Percentiles rank a stretch among this genome's conserved stretches.
Evolutionary conservation across 1,140 invertebrate genomes (phyloP).

Genomic region (Helicoverpa armigera): DNA sequence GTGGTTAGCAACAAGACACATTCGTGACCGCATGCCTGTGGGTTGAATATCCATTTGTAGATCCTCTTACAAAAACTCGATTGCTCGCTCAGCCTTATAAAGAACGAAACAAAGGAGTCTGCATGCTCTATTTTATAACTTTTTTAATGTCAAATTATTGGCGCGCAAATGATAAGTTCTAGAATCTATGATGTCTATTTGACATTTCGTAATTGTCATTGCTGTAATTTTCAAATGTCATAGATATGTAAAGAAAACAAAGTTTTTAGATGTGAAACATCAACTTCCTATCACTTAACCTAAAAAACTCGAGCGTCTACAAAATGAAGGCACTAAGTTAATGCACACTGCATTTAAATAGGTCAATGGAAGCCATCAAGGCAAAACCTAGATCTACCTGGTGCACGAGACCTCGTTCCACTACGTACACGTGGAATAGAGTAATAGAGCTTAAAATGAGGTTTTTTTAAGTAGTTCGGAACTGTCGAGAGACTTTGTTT

Average conservation of each 20-base stretch:
- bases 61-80: conserved; percentile 15
- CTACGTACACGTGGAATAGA: conserved; percentile 14
- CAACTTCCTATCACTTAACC: conserved; percentile 13
- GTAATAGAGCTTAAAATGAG: conserved; percentile 19
- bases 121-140: not conserved
- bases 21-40: conserved; percentile 24
- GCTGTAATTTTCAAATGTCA: too few species aligned
- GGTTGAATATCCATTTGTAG: conserved; percentile 26
- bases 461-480: not conserved
- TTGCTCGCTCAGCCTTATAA: not conserved
- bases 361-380: conserved; percentile 62
- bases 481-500: not conserved
- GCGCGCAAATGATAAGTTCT: conserved; percentile 16
- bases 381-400: conserved; percentile 55
- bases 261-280: not conserved
- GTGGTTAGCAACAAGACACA: conserved; percentile 33
- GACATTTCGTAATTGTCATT: conserved; percentile 12
- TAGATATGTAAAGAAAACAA: not conserved
- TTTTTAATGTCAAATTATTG: conserved; percentile 16
- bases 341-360: conserved; percentile 52
- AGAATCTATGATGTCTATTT: conserved; percentile 14
- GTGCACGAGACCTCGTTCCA: conserved; percentile 52
- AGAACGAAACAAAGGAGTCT: conserved; percentile 10
- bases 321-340: conserved; percentile 24
- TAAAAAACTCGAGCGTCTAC: not conserved